Evolutionary conservation across 1,140 invertebrate genomes (phyloP).

Genomic region (Drosophila prosaltans): DNA sequence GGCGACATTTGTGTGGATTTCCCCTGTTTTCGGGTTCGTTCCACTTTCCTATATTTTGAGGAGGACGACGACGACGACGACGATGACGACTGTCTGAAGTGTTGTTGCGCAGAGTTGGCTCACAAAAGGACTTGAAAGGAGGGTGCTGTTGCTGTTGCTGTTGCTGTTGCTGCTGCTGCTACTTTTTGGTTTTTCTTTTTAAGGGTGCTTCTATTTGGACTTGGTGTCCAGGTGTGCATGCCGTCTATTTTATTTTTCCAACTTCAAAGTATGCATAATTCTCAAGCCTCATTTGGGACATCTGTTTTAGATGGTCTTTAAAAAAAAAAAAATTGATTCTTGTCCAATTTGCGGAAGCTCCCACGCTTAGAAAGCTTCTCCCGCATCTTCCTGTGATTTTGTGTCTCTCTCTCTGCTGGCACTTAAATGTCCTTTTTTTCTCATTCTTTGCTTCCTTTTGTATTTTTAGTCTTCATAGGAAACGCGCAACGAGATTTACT

Average conservation of each 20-base stretch:
- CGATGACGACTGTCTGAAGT: slow-evolving; percentile 56
- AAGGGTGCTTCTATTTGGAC: slow-evolving; percentile 63
- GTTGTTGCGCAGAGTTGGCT: slow-evolving; percentile 29
- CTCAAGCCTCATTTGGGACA: slow-evolving; percentile 53
- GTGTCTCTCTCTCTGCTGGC: slow-evolving; percentile 37
- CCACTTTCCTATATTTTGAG: slow-evolving; percentile 51
- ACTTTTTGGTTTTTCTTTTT: slow-evolving; percentile 52
- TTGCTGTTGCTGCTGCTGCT: slow-evolving; percentile 32
- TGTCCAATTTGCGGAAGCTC: slow-evolving; percentile 55
- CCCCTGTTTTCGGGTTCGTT: slow-evolving; percentile 46
- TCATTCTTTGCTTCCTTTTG: slow-evolving; percentile 14
- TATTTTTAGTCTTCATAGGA: slow-evolving; percentile 54
- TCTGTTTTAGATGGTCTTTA: slow-evolving; percentile 55
- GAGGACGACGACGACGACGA: background rate
- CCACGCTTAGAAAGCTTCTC: slow-evolving; percentile 53
- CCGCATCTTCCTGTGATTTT: slow-evolving; percentile 49
- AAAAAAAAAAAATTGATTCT: slow-evolving; percentile 24
- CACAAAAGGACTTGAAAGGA: slow-evolving; percentile 24
- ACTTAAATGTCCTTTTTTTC: slow-evolving; percentile 50
- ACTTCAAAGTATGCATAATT: no score
- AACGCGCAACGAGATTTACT: slow-evolving; percentile 68
- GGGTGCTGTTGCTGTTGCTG: slow-evolving; percentile 35
- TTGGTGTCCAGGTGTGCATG: slow-evolving; percentile 69
- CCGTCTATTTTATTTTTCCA: slow-evolving; percentile 27
- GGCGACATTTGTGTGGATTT: slow-evolving; percentile 55